Conservation (phyloP, 2,113 vertebrate species). For the Notothenia rossii region DNA sequence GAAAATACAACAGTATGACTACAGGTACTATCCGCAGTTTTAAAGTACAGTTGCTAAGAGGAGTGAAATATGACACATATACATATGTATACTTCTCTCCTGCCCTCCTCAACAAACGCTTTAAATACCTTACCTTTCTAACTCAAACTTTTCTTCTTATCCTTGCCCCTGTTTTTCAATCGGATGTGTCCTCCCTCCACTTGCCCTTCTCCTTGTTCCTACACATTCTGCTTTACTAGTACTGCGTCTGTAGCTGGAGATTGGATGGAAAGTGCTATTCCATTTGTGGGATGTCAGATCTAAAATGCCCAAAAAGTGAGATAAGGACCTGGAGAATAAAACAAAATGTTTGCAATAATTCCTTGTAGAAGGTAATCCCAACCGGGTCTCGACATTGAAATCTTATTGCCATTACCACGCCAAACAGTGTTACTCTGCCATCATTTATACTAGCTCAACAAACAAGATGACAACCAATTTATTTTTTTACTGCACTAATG, state of each 20-base stretch:
- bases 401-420: not conserved
- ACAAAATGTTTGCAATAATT: not conserved
- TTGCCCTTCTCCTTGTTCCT: not conserved
- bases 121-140: conserved; percentile 18
- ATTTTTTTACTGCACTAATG: no score
- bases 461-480: no score
- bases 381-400: not conserved
- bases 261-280: not conserved
- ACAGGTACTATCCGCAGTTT: not conserved
- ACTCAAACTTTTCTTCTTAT: not conserved
- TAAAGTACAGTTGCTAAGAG: not conserved
- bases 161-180: conserved; percentile 1
- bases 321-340: not conserved
- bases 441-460: no score
- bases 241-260: not conserved
- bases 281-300: not conserved
- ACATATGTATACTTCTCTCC: not conserved
- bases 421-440: not conserved
- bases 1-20: conserved; percentile 9
- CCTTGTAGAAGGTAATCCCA: not conserved
- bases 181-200: not conserved
- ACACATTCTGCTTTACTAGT: not conserved
- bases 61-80: not conserved
- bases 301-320: no score
- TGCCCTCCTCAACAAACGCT: conserved; percentile 20